These are phyloP conservation scores for Melanotus villosus DNA, from an alignment of 2,888 invertebrate genomes.

Conservation along the genomic window DNA sequence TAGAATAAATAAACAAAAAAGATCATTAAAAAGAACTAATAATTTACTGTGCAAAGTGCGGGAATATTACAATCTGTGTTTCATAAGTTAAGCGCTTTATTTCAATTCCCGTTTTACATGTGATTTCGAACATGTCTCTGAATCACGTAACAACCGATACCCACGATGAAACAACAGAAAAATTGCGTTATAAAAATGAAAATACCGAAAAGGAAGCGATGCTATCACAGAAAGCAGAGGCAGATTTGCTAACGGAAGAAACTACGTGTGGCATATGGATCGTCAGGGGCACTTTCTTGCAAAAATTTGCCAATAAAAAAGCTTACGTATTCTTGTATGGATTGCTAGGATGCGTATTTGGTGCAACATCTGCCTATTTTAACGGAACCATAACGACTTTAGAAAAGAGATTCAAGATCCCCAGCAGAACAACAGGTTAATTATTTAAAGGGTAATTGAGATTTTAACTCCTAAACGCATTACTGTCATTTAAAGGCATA, in stretches of 20 bases:
- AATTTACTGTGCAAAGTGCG: too few relatives aligned
- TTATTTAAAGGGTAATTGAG: not conserved
- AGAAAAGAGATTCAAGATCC: constrained; percentile 82
- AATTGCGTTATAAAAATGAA: not conserved
- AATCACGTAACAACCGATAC: not conserved
- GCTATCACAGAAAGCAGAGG: too few relatives aligned
- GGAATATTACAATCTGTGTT: too few relatives aligned
- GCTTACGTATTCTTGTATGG: constrained; percentile 77
- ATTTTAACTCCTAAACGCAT: not conserved
- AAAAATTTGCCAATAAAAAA: constrained; percentile 74
- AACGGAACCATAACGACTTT: constrained; percentile 82
- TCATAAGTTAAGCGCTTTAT: too few relatives aligned
- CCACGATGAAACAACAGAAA: not conserved
- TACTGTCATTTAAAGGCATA: constrained; percentile 69
- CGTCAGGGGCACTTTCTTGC: constrained; percentile 72
- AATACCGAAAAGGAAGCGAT: not conserved
- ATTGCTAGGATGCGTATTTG: constrained; percentile 77
- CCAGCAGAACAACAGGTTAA: constrained; percentile 77
- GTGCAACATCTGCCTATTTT: constrained; percentile 80
- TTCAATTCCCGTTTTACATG: not conserved
- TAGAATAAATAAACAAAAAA: too few relatives aligned
- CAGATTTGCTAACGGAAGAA: constrained; percentile 69
- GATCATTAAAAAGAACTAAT: too few relatives aligned
- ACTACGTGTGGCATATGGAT: constrained; percentile 78
- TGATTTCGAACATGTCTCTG: not conserved